phyloP scores from a whole-genome alignment of 2,797 vertebrate genomes.

The Neostethus bicornis region DNA sequence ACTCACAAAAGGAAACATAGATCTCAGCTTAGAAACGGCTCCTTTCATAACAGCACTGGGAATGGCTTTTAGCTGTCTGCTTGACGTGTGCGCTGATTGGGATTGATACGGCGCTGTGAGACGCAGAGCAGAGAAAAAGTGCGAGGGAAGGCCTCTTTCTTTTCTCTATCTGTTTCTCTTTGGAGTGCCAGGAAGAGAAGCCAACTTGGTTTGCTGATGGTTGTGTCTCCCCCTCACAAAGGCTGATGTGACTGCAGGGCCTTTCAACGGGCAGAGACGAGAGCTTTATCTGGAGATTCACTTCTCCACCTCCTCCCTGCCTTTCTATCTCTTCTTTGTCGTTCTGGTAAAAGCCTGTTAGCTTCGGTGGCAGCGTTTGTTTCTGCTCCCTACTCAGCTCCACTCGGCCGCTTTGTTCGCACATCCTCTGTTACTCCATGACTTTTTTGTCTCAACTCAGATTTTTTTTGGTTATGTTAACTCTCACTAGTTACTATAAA shows the following conservation, averaged over 20 bases:
- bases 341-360: slow-evolving; percentile 71
- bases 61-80: slow-evolving; percentile 74
- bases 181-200: slow-evolving; percentile 68
- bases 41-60: slow-evolving; percentile 61
- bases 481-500: background rate
- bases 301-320: slow-evolving; percentile 62
- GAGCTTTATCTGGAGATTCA: slow-evolving; percentile 79
- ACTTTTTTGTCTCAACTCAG: background rate
- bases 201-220: slow-evolving; percentile 66
- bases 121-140: slow-evolving; percentile 65
- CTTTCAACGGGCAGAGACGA: slow-evolving; percentile 69
- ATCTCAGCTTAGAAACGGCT: slow-evolving; percentile 65
- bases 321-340: slow-evolving; percentile 41
- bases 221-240: slow-evolving; percentile 68
- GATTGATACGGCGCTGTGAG: slow-evolving; percentile 74
- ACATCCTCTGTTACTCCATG: slow-evolving; percentile 38
- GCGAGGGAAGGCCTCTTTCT: slow-evolving; percentile 72
- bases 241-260: slow-evolving; percentile 73
- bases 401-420: slow-evolving; percentile 40
- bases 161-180: slow-evolving; percentile 51
- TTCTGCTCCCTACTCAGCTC: slow-evolving; percentile 34
- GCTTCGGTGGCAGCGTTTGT: slow-evolving; percentile 54
- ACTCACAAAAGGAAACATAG: slow-evolving; percentile 63
- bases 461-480: background rate
- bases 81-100: slow-evolving; percentile 78